Percentiles rank a stretch among this genome's conserved stretches.
Evolutionary conservation across 2,888 invertebrate genomes (phyloP).

Genomic region (Tachystola acroxantha): DNA sequence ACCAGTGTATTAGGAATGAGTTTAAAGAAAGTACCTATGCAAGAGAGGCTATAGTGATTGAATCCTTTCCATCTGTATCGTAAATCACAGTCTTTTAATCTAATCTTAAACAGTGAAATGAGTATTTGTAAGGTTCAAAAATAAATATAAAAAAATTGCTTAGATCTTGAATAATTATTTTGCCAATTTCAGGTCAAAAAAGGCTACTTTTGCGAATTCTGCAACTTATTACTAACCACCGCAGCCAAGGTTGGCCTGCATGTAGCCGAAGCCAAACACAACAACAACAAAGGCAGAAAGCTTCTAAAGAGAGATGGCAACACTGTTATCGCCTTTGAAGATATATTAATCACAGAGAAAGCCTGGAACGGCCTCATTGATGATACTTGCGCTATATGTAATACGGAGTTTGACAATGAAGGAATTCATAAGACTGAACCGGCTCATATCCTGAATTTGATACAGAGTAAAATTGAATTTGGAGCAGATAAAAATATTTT

Average conservation of each 20-base stretch:
- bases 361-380: conserved; percentile 50
- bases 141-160: no score
- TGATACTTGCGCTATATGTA: conserved; percentile 42
- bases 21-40: no score
- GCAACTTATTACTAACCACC: conserved; percentile 37
- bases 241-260: conserved; percentile 40
- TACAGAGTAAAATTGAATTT: conserved; percentile 36
- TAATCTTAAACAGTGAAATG: no score
- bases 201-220: conserved; percentile 51
- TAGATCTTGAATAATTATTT: no score
- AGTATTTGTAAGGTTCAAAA: no score
- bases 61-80: no score
- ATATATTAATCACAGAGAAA: conserved; percentile 31
- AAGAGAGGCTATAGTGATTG: no score
- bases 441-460: conserved; percentile 39
- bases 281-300: conserved; percentile 24
- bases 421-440: conserved; percentile 32
- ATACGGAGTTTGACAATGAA: conserved; percentile 37
- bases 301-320: conserved; percentile 23
- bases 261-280: conserved; percentile 32
- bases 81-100: no score
- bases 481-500: conserved; percentile 29
- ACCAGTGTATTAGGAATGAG: no score
- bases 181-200: conserved; percentile 38
- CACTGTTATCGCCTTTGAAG: conserved; percentile 30